Base-by-base conservation (phyloP, 2,797 vertebrate genomes). In the Gouania willdenowi region DNA sequence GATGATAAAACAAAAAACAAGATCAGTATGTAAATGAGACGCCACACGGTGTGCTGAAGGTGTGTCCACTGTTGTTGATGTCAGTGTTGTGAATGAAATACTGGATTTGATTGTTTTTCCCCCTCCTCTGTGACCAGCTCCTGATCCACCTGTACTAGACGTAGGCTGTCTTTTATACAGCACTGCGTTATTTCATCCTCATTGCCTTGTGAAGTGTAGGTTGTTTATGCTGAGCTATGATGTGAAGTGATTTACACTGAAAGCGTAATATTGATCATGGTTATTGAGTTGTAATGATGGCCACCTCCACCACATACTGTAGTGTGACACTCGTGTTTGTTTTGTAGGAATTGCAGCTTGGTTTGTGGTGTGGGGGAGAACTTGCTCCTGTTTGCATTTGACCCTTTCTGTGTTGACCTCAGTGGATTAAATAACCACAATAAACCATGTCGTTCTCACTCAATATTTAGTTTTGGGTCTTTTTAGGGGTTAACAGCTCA, bases 371-470 rank as follows among this genome's bases (percentile, higher is more conserved):
- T n/a, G 45, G 59, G 49, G 54, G 52, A 28, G 49, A 46, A 71
- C 57, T 63, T 33, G 4, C 52, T 68, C 58, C 52, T 63, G 76
- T 81, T 74, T 77, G 74, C 79, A 77, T 79, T 75, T 54, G 56
- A 74, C 70, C 69, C 64, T 61, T 56, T 85, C 62, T 75, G 78
- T 88, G 83, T 86, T 79, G 64, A 85, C 67, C 79, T 79, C 59
- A 80, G 71, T 87, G 84, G 81, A 84, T 83, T 83, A 81, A 83
- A 86, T n/a, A n/a, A n/a, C n/a, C n/a, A n/a, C n/a, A n/a, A n/a
- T n/a, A n/a, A n/a, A n/a, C n/a, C n/a, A n/a, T n/a, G n/a, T n/a
- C n/a, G n/a, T n/a, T n/a, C n/a, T n/a, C n/a, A n/a, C n/a, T n/a
- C n/a, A n/a, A n/a, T n/a, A n/a, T n/a, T n/a, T n/a, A n/a, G n/a